Evolutionary conservation across 2,113 vertebrate species (phyloP).

Genomic region (Gracilinanus agilis): DNA sequence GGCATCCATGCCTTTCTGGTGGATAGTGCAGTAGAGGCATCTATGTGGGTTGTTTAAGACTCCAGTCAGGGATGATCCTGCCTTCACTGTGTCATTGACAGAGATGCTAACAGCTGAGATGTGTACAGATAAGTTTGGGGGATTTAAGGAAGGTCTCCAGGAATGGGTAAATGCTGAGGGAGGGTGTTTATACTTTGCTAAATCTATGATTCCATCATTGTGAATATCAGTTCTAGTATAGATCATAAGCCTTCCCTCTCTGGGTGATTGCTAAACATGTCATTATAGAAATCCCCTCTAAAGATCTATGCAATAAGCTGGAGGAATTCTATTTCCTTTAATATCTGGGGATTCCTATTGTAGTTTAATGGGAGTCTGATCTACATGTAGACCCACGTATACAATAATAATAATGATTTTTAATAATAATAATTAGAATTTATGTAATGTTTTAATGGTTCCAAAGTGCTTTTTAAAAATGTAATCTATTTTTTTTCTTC

Average conservation of each 20-base stretch:
- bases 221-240: not conserved
- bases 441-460: not conserved
- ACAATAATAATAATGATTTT: not conserved
- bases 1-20: not conserved
- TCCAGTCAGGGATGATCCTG: not conserved
- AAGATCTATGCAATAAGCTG: not conserved
- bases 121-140: not conserved
- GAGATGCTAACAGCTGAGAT: not conserved
- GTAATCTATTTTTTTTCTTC: not conserved
- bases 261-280: not conserved
- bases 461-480: not conserved
- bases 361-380: not conserved
- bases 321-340: not conserved
- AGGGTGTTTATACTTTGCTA: not conserved
- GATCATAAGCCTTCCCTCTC: not conserved
- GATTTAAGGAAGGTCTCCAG: not conserved
- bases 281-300: not conserved
- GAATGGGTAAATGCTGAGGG: not conserved
- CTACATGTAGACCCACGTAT: not conserved
- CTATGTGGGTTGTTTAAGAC: not conserved
- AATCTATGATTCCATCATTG: not conserved
- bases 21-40: not conserved
- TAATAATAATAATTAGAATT: not conserved
- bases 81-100: no score
- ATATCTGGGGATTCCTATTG: not conserved